Percentiles rank a stretch among this genome's conserved stretches.
phyloP scores from a whole-genome alignment of 2,797 vertebrate species.

The Esox lucius region DNA sequence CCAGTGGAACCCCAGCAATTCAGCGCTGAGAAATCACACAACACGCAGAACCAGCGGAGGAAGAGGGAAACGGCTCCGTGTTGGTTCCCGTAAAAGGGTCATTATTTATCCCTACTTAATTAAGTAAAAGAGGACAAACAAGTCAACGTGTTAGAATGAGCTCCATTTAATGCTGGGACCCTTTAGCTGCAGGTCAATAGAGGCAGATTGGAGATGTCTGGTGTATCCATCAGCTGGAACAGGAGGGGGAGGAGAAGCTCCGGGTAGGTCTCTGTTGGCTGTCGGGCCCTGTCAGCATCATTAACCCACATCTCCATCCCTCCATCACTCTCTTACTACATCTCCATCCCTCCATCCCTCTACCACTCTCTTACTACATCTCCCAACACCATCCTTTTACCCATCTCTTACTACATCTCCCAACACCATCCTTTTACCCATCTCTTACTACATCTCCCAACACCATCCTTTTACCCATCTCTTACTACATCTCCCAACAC shows the following conservation, averaged over 20 bases:
- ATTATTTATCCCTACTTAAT: slow-evolving; percentile 76
- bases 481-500: too few species aligned
- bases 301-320: neutral
- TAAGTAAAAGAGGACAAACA: slow-evolving; percentile 77
- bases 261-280: neutral
- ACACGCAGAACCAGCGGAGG: neutral
- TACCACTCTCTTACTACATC: slow-evolving; percentile 21
- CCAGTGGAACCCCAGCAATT: neutral
- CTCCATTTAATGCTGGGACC: slow-evolving; percentile 39
- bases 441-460: too few species aligned
- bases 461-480: too few species aligned
- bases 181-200: slow-evolving; percentile 61
- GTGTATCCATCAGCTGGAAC: slow-evolving; percentile 1
- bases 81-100: slow-evolving; percentile 65
- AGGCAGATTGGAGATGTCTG: slow-evolving; percentile 29
- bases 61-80: slow-evolving; percentile 39
- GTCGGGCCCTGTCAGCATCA: slow-evolving; percentile 2
- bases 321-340: slow-evolving; percentile 35
- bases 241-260: neutral
- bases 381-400: too few species aligned
- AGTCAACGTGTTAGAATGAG: slow-evolving; percentile 74
- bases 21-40: neutral
- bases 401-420: too few species aligned
- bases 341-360: slow-evolving; percentile 20
- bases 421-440: too few species aligned